Conservation (phyloP, 2,797 vertebrate species). For the Liasis olivaceus region DNA sequence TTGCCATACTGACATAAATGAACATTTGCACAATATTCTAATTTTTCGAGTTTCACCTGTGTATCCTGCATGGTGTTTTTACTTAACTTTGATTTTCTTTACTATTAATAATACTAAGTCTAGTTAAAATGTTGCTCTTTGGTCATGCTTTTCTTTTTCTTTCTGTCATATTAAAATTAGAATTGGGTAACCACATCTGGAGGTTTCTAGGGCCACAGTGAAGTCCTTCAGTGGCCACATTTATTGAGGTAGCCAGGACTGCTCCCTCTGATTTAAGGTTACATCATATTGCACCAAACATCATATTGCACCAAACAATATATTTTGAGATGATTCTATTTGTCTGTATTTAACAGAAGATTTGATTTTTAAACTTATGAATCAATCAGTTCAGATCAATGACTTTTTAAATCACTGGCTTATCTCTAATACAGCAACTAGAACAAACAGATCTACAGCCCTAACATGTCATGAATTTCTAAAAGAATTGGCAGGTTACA, state of each 20-base stretch:
- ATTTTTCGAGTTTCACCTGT: too few species aligned
- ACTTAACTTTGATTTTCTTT: not conserved
- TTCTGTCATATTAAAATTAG: not conserved
- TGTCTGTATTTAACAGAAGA: not conserved
- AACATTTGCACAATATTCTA: too few species aligned
- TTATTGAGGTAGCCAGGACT: not conserved
- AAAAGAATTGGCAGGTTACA: not conserved
- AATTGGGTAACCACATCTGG: not conserved
- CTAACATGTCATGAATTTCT: not conserved
- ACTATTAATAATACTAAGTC: not conserved
- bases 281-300: not conserved
- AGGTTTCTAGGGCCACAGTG: not conserved
- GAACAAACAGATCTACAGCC: not conserved
- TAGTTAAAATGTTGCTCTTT: not conserved
- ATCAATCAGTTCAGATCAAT: not conserved
- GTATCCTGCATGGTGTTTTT: not conserved
- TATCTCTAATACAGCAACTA: not conserved
- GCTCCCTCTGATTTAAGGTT: not conserved
- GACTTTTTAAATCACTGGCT: not conserved
- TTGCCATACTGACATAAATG: too few species aligned
- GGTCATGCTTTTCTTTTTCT: not conserved
- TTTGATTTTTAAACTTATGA: not conserved
- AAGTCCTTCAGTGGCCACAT: not conserved
- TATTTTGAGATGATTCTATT: not conserved
- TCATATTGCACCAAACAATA: not conserved